These are phyloP conservation scores for Gambusia holbrooki DNA, from an alignment of 2,113 vertebrate genomes.

Conservation along the genomic window DNA sequence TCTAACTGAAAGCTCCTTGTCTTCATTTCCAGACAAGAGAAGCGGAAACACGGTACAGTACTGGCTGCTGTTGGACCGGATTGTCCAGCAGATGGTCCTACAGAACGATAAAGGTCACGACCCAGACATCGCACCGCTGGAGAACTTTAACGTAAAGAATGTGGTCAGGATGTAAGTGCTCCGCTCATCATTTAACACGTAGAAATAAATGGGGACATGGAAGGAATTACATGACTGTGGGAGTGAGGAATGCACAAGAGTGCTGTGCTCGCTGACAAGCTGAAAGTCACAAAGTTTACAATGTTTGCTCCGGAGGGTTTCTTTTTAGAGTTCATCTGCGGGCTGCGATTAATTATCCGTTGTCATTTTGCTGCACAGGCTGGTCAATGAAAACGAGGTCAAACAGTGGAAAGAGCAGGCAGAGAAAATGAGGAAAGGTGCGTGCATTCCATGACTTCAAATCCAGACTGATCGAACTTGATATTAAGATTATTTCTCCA, in stretches of 20 bases:
- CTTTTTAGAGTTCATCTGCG: constrained; percentile 21
- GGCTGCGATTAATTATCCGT: constrained; percentile 32
- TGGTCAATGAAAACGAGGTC: constrained; percentile 99
- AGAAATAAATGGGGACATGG: constrained; percentile 16
- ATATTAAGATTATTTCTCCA: not conserved
- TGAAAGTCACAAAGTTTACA: constrained; percentile 22
- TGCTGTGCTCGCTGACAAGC: constrained; percentile 21
- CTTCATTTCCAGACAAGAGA: constrained; percentile 86
- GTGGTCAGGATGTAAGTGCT: constrained; percentile 95
- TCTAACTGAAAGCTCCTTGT: constrained; percentile 12
- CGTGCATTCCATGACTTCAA: not conserved
- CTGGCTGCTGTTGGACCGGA: constrained; percentile 96
- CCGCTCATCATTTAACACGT: not conserved
- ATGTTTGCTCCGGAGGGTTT: constrained; percentile 32
- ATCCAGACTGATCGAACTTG: not conserved
- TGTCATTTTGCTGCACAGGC: constrained; percentile 77
- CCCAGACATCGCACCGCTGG: constrained; percentile 92
- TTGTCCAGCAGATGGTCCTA: constrained; percentile 97
- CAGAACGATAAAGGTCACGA: constrained; percentile 98
- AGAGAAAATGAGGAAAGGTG: constrained; percentile 99
- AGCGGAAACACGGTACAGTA: constrained; percentile 98
- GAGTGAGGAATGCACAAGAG: constrained; percentile 29
- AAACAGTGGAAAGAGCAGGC: constrained; percentile 99
- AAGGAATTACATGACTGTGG: constrained; percentile 29
- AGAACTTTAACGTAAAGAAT: constrained; percentile 99